Evolutionary conservation across 2,888 invertebrate species (phyloP).

Genomic region (Acrobasis repandana): DNA sequence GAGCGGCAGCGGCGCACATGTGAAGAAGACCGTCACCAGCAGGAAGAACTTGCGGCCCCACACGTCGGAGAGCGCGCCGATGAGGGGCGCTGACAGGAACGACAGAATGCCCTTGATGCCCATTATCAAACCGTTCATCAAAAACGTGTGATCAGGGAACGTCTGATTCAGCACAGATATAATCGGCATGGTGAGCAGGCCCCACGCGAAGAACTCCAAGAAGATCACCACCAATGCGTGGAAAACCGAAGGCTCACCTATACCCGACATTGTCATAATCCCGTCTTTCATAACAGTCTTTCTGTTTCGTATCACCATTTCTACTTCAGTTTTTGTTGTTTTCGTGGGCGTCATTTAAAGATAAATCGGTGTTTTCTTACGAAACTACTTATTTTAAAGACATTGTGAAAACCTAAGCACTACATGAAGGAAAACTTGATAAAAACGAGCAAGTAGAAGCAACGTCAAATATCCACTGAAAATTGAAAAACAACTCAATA

Average conservation of each 20-base stretch:
- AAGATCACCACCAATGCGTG: conserved; percentile 99
- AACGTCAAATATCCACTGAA: conserved; percentile 79
- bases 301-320: conserved; percentile 93
- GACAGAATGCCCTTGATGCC: conserved; percentile 99
- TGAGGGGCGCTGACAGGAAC: conserved; percentile 97
- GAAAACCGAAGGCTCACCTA: conserved; percentile 97
- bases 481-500: conserved; percentile 77
- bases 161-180: conserved; percentile 97
- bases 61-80: conserved; percentile 98
- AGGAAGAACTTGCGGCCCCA: conserved; percentile 99
- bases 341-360: conserved; percentile 88
- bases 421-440: conserved; percentile 68
- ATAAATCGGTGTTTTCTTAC: conserved; percentile 61
- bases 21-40: conserved; percentile 98
- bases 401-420: conserved; percentile 73
- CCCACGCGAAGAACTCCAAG: conserved; percentile 99
- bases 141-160: conserved; percentile 99
- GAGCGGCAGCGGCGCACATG: conserved; percentile 98
- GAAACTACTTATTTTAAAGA: conserved; percentile 69
- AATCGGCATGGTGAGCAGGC: conserved; percentile 98
- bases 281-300: conserved; percentile 94
- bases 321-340: conserved; percentile 92
- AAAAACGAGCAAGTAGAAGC: conserved; percentile 67
- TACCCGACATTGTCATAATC: conserved; percentile 93
- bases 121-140: conserved; percentile 99